Base-by-base conservation (phyloP, 2,888 invertebrate species). In the Busseola fusca region DNA sequence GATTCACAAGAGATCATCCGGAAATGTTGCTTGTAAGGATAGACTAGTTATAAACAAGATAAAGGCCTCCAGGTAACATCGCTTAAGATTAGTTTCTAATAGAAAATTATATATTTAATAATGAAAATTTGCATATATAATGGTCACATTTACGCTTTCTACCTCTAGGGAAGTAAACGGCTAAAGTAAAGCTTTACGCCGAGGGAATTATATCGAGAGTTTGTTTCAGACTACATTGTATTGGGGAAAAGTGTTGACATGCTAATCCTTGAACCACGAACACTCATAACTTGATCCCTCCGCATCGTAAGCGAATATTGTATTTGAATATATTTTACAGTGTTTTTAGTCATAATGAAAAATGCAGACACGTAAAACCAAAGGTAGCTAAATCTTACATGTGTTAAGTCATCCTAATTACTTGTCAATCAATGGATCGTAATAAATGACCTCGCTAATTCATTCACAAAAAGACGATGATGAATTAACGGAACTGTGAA, bases 1-100 rank as follows among this genome's bases (percentile, higher is more conserved):
- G 70, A 82, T 73, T 82, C 63, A 60, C 78, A 69, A 63, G 72
- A 72, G 64, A 73, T 58, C 45, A 56, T 72, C 66, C 70, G 72
- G 78, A 78, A 62, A 78, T 64, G 63, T 70, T 56, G 37, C n/a
- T 60, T 45, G 62, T 76, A 14, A 69, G 48, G 74, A 69, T 56
- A 62, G 48, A 63, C 50, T 14, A 37, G 48, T 45, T 40, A 52
- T 40, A 40, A n/a, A 60, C 60, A 18, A 81, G 82, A 69, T 82
- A 81, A 82, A 84, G 77, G 64, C 18, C 42, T 48, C 14, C 18
- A 30, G 27, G 40, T 59, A 42, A 40, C 27, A n/a, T 56, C 54
- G 65, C 45, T 59, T 27, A 12, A 70, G 56, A 63, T 58, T 14
- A 48, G 56, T 62, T 60, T 72, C 52, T 67, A 69, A 60, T 68